Base-by-base conservation (phyloP, 2,888 invertebrate species). In the Malthinus seriepunctatus region DNA sequence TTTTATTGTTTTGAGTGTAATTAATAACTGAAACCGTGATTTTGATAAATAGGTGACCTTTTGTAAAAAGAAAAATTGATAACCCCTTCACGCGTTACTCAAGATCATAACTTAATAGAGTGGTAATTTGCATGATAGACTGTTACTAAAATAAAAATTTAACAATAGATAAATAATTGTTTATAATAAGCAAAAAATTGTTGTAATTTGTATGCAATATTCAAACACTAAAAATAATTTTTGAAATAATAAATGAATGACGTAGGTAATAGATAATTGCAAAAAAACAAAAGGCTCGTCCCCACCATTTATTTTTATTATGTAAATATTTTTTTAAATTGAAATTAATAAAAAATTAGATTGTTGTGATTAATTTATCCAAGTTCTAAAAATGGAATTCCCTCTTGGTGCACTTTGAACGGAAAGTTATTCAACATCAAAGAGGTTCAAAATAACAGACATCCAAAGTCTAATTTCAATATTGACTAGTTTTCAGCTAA, bases 331-430 rank as follows among this genome's bases (percentile, higher is more conserved):
- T 23, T 42, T 15, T 38, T 8, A 12, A 38, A 38, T 38, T 14
- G 14, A 38, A 14, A 38, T 38, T 38, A 14, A 14, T 38, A 38
- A 14, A 14, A 38, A 9, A 38, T 38, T 38, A 14, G 38, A 38
- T 8, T 12, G 14, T 7, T 38, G 8, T 38, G 38, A 38, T 38
- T 38, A 38, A 14, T 38, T 38, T 8, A 38, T 33, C 9, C 2
- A 39, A 15, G 23, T 15, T 42, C 39, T 42, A 42, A 42, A 42
- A 42, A 42, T 42, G 39, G 39, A 42, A 42, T 42, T 23, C 39
- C 39, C 39, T 23, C 9, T 15, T 7, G 9, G n/a, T 42, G 39
- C n/a, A 42, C 39, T 42, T 42, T 42, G 39, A 42, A 9, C 23
- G 7, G 6, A 1, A n/a, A n/a, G n/a, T n/a, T n/a, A n/a, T n/a